A percentile compares a stretch with the other conserved stretches of the same genome.
Evolutionary conservation across 2,113 vertebrate species (phyloP).

Genomic region (Camelus bactrianus): DNA sequence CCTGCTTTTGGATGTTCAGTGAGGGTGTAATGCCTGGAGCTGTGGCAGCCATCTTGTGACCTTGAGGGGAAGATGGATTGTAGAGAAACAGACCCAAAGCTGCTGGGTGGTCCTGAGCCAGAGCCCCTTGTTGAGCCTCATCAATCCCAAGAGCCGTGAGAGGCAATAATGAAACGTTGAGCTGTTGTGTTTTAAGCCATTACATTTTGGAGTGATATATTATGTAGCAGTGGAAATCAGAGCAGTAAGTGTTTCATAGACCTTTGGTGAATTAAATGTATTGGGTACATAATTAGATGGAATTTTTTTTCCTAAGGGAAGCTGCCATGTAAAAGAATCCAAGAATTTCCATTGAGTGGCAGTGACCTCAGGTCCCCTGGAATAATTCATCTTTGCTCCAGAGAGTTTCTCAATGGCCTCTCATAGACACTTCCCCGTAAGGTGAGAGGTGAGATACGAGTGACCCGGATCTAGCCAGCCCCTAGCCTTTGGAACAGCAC

Average conservation of each 20-base stretch:
- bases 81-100: not conserved
- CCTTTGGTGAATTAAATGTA: not conserved
- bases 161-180: not conserved
- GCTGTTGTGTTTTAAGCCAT: not conserved
- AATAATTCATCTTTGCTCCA: not conserved
- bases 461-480: not conserved
- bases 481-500: not conserved
- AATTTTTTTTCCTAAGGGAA: not conserved
- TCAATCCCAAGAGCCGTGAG: not conserved
- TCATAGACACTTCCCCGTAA: rapidly evolving
- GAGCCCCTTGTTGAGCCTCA: not conserved
- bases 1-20: not conserved
- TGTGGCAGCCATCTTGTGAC: not conserved
- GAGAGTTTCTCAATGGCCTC: not conserved
- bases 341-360: rapidly evolving
- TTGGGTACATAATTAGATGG: not conserved
- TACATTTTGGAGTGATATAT: not conserved
- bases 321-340: not conserved
- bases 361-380: not conserved
- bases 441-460: not conserved
- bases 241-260: not conserved
- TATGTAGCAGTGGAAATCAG: not conserved
- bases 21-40: not conserved
- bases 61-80: not conserved
- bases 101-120: not conserved